Evolutionary conservation across 1,140 invertebrate species (phyloP).

Genomic region (Cataglyphis hispanica): DNA sequence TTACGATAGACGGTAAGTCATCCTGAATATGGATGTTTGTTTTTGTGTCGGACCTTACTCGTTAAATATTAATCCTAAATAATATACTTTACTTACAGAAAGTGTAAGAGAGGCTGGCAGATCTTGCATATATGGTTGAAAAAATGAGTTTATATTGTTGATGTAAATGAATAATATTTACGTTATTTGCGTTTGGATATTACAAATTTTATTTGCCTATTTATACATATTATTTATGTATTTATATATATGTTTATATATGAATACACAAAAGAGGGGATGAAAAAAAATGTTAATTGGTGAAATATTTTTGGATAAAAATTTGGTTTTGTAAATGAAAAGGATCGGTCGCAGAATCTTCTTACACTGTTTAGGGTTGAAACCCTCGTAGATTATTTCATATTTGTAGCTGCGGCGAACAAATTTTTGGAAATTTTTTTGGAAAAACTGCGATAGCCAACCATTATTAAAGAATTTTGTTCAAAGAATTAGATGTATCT

Average conservation of each 20-base stretch:
- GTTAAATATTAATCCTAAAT: slow-evolving; percentile 53
- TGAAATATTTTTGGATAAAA: not conserved
- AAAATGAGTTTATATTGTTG: not conserved
- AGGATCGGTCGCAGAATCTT: slow-evolving; percentile 12
- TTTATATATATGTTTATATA: not conserved
- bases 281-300: not conserved
- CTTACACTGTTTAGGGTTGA: slow-evolving; percentile 38
- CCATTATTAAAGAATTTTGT: not conserved
- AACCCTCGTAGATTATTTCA: slow-evolving; percentile 35
- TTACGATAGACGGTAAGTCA: slow-evolving; percentile 55
- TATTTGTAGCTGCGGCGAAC: slow-evolving; percentile 35
- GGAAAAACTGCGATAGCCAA: slow-evolving; percentile 7
- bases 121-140: slow-evolving; percentile 18
- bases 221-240: slow-evolving; percentile 1
- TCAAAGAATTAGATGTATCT: slow-evolving; percentile 6
- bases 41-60: slow-evolving; percentile 54
- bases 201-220: not conserved
- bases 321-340: slow-evolving; percentile 1
- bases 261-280: not conserved
- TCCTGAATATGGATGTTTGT: slow-evolving; percentile 71
- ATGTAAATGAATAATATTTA: not conserved
- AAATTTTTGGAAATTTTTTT: slow-evolving; percentile 21
- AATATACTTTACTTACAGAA: slow-evolving; percentile 41
- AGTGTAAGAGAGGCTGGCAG: slow-evolving; percentile 30
- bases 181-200: not conserved